Base-by-base conservation (phyloP, 2,113 vertebrate species). In the Alethe castanea region DNA sequence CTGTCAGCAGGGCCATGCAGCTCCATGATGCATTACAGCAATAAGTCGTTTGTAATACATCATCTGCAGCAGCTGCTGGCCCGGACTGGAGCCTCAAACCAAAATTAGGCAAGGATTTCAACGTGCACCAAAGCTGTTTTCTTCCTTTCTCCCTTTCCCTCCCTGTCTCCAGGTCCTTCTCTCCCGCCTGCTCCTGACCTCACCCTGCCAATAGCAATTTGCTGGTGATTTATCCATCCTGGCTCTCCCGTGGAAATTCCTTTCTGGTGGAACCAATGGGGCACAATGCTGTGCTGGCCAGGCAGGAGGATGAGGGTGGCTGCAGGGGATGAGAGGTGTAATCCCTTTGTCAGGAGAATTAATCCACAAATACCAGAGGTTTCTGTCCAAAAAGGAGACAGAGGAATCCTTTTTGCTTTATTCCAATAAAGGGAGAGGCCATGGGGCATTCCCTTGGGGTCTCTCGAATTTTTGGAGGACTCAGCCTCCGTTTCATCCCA, bases 1-100 rank as follows among this genome's bases (percentile, higher is more conserved):
- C 83, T 97, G 96, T 98, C 97, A 97, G 97, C 96, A 87, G 95
- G 18, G 93, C 86, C 92, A 40, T 94, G 88, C 54, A 95, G 92
- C 95, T 97, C 82, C 96, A 89, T 97, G 98, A 98, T 97, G 95
- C 97, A 97, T 97, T 97, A 47, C 94, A 50, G 95, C 95, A 94
- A 90, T 97, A 96, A 97, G 95, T 93, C 96, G 45, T 98, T 96
- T 79, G 96, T 83, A 95, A 98, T 97, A 92, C 95, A 95, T 97
- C 97, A 97, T 90, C 33, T 77, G 62, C 91, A 96, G 94, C 72
- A 86, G 94, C 96, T 95, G 96, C 96, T 91, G 91, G 95, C 96
- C 94, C 92, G 15, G 8, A 2, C 33, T 74, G 64, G 91, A 95
- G 64, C 81, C 96, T 77, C 81, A 73, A 8, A 82, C 88, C 47